Conservation (phyloP, 2,113 vertebrate species). For the Danio rerio region DNA sequence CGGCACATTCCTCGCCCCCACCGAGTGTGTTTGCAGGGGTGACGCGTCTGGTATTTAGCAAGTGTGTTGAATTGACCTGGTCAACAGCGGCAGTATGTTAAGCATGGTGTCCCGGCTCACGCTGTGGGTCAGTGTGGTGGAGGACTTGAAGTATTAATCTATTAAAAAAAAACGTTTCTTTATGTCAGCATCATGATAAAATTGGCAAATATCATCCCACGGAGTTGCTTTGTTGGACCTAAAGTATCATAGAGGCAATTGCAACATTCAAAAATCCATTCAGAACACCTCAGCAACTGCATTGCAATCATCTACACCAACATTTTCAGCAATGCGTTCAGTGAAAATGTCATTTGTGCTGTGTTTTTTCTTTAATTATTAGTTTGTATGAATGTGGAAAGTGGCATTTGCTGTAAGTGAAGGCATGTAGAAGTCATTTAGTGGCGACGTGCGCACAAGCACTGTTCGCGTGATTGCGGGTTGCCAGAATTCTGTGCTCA, state of each 20-base stretch:
- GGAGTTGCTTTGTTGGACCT: conserved; percentile 1
- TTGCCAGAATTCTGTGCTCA: conserved; percentile 1
- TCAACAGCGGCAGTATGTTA: neutral
- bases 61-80: conserved; percentile 20
- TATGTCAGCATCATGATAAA: neutral
- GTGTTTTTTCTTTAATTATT: neutral
- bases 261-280: neutral
- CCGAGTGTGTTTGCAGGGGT: conserved; percentile 16
- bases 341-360: neutral
- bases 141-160: neutral
- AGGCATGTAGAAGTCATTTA: no score
- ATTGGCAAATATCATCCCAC: neutral
- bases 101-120: neutral
- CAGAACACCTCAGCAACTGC: neutral
- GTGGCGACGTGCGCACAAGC: neutral
- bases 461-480: neutral
- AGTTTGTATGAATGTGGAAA: neutral
- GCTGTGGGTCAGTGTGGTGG: neutral
- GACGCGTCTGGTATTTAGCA: conserved; percentile 23
- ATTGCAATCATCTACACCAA: neutral
- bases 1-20: conserved; percentile 12
- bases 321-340: neutral
- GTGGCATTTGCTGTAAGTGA: neutral
- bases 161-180: neutral
- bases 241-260: neutral